These are phyloP conservation scores for Drosophila ezoana DNA, from an alignment of 2,888 invertebrate genomes.

Conservation along the genomic window DNA sequence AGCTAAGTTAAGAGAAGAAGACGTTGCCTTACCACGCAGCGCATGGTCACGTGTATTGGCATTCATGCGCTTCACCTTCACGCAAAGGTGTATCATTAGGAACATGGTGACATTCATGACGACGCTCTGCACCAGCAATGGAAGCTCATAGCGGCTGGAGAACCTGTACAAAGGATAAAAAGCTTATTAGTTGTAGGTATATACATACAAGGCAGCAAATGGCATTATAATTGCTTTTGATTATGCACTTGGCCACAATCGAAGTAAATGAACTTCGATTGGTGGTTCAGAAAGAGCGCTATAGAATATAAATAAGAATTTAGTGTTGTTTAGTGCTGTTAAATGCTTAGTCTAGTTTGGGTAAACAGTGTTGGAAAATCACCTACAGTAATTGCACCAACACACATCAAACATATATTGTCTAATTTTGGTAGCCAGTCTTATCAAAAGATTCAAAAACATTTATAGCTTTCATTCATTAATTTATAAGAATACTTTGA, in stretches of 20 bases:
- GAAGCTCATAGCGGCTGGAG: slow-evolving; percentile 98
- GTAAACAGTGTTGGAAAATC: not conserved
- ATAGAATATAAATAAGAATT: too few species aligned
- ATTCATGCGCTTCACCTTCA: slow-evolving; percentile 92
- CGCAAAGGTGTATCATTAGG: slow-evolving; percentile 96
- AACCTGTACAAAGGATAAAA: slow-evolving; percentile 90
- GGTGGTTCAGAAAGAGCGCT: too few species aligned
- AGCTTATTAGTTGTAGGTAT: slow-evolving; percentile 1
- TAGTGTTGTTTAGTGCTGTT: not conserved
- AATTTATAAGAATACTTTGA: not conserved
- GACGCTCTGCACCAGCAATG: slow-evolving; percentile 97
- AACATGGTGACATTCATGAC: slow-evolving; percentile 99
- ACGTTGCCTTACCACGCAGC: slow-evolving; percentile 90
- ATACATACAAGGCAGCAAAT: slow-evolving; percentile 13
- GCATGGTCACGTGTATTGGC: slow-evolving; percentile 87
- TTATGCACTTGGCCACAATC: not conserved
- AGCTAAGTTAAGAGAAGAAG: not conserved
- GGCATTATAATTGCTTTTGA: slow-evolving; percentile 56
- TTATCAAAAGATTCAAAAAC: too few species aligned
- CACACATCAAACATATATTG: too few species aligned
- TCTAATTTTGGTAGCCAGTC: too few species aligned
- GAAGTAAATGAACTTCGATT: not conserved
- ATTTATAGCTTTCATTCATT: too few species aligned
- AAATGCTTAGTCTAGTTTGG: not conserved
- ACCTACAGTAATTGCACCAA: too few species aligned